phyloP scores from a whole-genome alignment of 1,140 invertebrate species.

The Drosophila pseudoobscura region DNA sequence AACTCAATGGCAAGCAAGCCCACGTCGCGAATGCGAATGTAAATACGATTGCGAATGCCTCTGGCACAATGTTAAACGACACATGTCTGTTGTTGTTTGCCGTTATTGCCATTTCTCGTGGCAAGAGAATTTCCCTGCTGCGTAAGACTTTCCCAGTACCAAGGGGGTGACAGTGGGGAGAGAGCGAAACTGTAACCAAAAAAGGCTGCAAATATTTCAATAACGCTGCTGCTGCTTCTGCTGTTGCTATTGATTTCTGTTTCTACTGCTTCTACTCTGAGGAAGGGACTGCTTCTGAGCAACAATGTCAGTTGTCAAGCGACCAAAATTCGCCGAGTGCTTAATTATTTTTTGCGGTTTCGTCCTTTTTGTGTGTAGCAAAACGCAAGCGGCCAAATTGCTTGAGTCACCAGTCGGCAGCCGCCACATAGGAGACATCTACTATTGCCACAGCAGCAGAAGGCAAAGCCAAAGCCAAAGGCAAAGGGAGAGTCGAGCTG shows the following conservation, averaged over 20 bases:
- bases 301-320: slow-evolving; percentile 69
- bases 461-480: neutral
- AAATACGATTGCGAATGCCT: slow-evolving; percentile 32
- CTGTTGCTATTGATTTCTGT: slow-evolving; percentile 28
- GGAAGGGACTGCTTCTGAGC: neutral
- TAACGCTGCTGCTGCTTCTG: slow-evolving; percentile 23
- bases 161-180: neutral
- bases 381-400: slow-evolving; percentile 51
- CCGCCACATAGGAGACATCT: slow-evolving; percentile 15
- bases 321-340: slow-evolving; percentile 67
- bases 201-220: slow-evolving; percentile 68
- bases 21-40: slow-evolving; percentile 24
- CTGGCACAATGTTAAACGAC: slow-evolving; percentile 52
- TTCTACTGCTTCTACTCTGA: slow-evolving; percentile 21
- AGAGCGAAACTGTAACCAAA: slow-evolving; percentile 1
- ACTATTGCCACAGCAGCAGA: neutral
- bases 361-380: slow-evolving; percentile 48
- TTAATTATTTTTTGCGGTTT: slow-evolving; percentile 81
- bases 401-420: slow-evolving; percentile 53
- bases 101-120: slow-evolving; percentile 31
- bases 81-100: slow-evolving; percentile 48
- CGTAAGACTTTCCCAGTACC: slow-evolving; percentile 36
- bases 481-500: slow-evolving; percentile 22
- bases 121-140: slow-evolving; percentile 62
- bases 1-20: slow-evolving; percentile 72